Evolutionary conservation across 2,797 vertebrate genomes (phyloP).

Genomic region (Malacoraja senta): DNA sequence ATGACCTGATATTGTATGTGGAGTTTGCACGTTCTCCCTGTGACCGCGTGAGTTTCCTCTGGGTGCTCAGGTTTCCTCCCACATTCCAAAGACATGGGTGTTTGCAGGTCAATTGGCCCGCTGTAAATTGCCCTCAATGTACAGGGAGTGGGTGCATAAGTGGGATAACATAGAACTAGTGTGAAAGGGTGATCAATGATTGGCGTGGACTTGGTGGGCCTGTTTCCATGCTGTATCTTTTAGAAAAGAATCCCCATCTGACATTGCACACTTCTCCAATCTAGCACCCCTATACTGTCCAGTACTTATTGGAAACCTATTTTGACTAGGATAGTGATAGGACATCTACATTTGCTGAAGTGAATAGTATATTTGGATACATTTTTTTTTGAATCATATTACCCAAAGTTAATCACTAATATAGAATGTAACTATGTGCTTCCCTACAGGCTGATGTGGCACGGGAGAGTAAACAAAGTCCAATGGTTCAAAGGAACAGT

Average conservation of each 20-base stretch:
- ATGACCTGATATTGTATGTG: too few relatives aligned
- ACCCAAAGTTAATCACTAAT: background rate
- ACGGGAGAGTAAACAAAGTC: slow-evolving; percentile 84
- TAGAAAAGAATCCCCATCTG: background rate
- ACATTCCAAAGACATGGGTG: too few relatives aligned
- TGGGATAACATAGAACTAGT: too few relatives aligned
- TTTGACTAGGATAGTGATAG: background rate
- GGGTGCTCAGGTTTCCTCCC: too few relatives aligned
- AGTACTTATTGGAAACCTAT: background rate
- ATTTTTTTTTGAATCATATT: background rate
- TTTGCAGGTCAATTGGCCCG: too few relatives aligned
- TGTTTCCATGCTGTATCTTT: too few relatives aligned
- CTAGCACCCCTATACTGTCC: background rate
- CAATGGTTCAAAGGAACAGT: slow-evolving; percentile 90
- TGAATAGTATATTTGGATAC: background rate
- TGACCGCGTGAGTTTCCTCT: too few relatives aligned
- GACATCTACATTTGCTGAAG: background rate
- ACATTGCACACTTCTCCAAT: background rate
- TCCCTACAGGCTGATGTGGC: slow-evolving; percentile 75
- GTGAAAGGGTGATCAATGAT: too few relatives aligned
- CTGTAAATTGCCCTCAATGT: too few relatives aligned
- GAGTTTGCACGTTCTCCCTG: too few relatives aligned
- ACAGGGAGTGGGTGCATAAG: too few relatives aligned
- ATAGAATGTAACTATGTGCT: background rate
- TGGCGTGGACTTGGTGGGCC: too few relatives aligned